A percentile compares a stretch with the other conserved stretches of the same genome.
Conservation (phyloP, 2,113 vertebrate species). For the Electrona antarctica region DNA sequence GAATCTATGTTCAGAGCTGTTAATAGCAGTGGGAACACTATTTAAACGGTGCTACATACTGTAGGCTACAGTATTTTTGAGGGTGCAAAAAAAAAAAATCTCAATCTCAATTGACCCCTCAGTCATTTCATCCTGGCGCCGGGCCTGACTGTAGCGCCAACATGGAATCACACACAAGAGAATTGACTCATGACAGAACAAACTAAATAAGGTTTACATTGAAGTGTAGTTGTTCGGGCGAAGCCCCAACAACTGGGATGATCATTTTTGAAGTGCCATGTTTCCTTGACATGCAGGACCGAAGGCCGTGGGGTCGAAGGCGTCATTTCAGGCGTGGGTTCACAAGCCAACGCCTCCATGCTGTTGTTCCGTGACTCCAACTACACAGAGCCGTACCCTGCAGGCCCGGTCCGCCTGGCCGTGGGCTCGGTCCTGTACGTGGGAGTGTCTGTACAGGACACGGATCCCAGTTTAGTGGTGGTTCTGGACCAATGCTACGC, state of each 20-base stretch:
- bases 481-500: too few species aligned
- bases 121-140: too few species aligned
- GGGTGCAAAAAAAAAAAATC: too few species aligned
- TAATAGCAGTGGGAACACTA: too few species aligned
- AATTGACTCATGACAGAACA: too few species aligned
- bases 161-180: too few species aligned
- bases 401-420: slow-evolving; percentile 40
- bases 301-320: slow-evolving; percentile 5
- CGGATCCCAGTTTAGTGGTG: slow-evolving; percentile 31
- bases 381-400: slow-evolving; percentile 31
- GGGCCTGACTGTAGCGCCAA: too few species aligned
- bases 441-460: slow-evolving; percentile 42
- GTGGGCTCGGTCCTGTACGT: slow-evolving; percentile 62
- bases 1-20: too few species aligned
- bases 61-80: too few species aligned
- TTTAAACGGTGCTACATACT: too few species aligned
- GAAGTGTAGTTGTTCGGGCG: fast-evolving
- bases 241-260: fast-evolving
- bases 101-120: too few species aligned
- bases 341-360: slow-evolving; percentile 50
- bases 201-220: too few species aligned
- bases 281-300: slow-evolving; percentile 30
- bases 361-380: slow-evolving; percentile 47
- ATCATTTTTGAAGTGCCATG: not conserved
- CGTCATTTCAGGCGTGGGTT: slow-evolving; percentile 35